These are phyloP conservation scores for Chloropsis cyanopogon DNA, from an alignment of 2,113 vertebrate genomes.

Conservation along the genomic window DNA sequence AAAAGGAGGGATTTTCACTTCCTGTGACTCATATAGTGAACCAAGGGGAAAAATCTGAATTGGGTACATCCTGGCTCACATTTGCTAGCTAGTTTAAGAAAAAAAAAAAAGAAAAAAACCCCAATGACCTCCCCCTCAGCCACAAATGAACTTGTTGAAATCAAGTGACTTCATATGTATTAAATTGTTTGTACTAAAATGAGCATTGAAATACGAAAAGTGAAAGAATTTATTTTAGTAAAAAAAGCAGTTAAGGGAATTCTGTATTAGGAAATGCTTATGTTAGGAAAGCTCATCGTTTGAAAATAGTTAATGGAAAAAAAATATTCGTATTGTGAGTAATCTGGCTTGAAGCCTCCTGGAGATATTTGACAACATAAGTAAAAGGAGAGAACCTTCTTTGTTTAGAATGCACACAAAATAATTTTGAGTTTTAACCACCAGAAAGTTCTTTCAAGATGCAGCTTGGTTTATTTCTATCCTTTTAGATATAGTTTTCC, in stretches of 20 bases:
- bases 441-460: background rate
- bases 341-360: background rate
- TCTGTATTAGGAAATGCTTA: background rate
- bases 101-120: rapidly evolving
- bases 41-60: background rate
- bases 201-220: background rate
- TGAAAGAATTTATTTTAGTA: background rate
- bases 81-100: background rate
- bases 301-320: background rate
- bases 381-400: background rate
- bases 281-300: background rate
- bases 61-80: background rate
- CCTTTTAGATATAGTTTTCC: background rate
- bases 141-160: background rate
- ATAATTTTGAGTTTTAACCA: background rate
- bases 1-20: background rate
- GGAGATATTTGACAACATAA: background rate
- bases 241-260: background rate
- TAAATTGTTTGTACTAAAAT: background rate
- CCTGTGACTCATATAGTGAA: background rate
- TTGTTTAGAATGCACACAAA: background rate
- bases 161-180: background rate
- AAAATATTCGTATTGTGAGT: background rate
- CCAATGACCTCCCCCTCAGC: too few species aligned
- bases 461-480: background rate